These are phyloP conservation scores for Clinocottus analis DNA, from an alignment of 2,113 vertebrate species.

Conservation along the genomic window DNA sequence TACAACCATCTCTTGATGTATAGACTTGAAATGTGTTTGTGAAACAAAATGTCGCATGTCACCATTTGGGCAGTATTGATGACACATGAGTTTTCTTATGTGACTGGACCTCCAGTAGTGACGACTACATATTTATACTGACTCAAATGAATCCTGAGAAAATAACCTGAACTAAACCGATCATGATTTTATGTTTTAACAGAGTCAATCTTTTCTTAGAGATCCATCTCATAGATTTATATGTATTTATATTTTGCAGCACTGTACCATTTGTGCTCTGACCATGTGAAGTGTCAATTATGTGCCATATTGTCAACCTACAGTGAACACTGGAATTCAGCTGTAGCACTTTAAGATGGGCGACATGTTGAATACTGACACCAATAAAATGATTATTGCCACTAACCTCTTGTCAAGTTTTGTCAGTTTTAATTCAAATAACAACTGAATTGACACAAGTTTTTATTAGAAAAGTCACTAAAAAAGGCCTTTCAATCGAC, in stretches of 20 bases:
- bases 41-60: conserved; percentile 27
- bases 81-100: neutral
- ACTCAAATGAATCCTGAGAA: conserved; percentile 7
- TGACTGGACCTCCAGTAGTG: conserved; percentile 41
- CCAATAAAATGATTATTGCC: conserved; percentile 76
- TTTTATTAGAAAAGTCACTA: conserved; percentile 55
- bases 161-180: conserved; percentile 15
- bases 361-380: conserved; percentile 63
- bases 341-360: conserved; percentile 74
- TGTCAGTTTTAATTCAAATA: conserved; percentile 20
- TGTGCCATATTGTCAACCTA: conserved; percentile 74
- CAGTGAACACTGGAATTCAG: conserved; percentile 60
- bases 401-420: conserved; percentile 2
- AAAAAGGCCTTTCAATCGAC: conserved; percentile 10
- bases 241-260: conserved; percentile 57
- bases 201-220: conserved; percentile 30
- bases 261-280: conserved; percentile 38
- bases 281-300: conserved; percentile 34
- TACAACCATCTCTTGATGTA: conserved; percentile 4
- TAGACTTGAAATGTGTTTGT: conserved; percentile 12
- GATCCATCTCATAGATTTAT: conserved; percentile 25
- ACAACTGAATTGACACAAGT: conserved; percentile 20
- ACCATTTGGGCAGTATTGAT: conserved; percentile 1
- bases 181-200: conserved; percentile 33
- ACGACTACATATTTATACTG: conserved; percentile 21